Evolutionary conservation across 2,797 vertebrate species (phyloP), one percentile per base, ranked within the genome.

Genomic region (Ciconia nigra): DNA sequence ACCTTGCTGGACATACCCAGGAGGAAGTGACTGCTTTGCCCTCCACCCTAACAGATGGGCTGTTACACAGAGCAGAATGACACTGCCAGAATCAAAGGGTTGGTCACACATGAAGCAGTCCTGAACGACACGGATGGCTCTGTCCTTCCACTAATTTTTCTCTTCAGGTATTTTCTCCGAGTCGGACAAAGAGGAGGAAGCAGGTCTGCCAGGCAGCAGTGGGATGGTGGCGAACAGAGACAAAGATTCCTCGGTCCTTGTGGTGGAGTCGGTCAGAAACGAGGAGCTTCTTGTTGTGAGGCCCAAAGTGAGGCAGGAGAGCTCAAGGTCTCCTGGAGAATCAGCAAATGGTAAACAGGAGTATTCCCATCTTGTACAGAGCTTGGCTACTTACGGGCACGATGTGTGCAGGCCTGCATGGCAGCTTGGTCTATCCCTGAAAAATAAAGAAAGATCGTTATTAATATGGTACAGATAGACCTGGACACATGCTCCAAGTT

Each of bases 151-250:
- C 37, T 52, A 8, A 14, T 46, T 55, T 71, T 91, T 61, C 35
- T 80, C 44, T 74, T 15, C 57, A 98, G 98, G 92, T 31, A 18
- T 77, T 31, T 97, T 84, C 37, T 97, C 96, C 0, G 62, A 67
- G 16, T 97, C 90, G 0, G 97, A 98, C 41, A 91, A 74, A 57
- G 97, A 98, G 29, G 96, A 97, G 47, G 94, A 90, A 55, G 59
- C 35, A 39, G 69, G 13, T n/a, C 44, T 78, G 49, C 87, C 90
- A 59, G 94, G 37, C 52, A 59, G 17, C 5, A 14, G 44, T 46
- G 22, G 44, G 2, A 9, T 21, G 17, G 29, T 28, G n/a, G 33
- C 9, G 5, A 71, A 49, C 0, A 18, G 72, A 77, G 78, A 57
- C 21, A 44, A 83, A 15, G 66, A 65, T 15, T 31, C 46, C 5